These are phyloP conservation scores for Eurystomus gularis DNA, from an alignment of 2,113 vertebrate genomes.

Conservation along the genomic window DNA sequence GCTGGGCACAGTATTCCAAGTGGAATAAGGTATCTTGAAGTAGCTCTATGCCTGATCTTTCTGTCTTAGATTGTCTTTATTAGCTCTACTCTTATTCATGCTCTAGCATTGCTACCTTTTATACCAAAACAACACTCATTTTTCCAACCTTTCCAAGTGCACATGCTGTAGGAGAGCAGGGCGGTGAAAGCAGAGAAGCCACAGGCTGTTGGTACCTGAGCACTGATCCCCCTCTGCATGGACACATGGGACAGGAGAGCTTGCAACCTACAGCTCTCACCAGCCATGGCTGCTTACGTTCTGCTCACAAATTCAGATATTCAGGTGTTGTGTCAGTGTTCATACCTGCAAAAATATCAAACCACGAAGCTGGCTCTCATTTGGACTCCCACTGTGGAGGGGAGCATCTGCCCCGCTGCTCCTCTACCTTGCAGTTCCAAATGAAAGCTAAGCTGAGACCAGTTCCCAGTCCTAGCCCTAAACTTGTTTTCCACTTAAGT, in stretches of 20 bases:
- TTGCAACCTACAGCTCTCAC: rapidly evolving
- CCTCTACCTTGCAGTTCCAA: background rate
- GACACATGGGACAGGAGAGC: rapidly evolving
- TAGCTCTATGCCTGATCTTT: too few species aligned
- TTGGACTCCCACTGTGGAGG: background rate
- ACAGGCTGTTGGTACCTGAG: background rate
- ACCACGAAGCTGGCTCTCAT: rapidly evolving
- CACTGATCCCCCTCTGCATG: background rate
- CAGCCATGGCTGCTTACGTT: background rate
- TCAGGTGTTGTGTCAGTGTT: background rate
- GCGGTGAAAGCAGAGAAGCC: background rate
- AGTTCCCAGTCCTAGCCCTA: background rate
- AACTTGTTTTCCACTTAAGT: background rate
- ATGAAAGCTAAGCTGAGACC: background rate
- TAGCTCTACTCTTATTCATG: background rate
- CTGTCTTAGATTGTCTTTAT: background rate
- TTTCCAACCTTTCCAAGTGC: background rate
- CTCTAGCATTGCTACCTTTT: background rate
- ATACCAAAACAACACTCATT: rapidly evolving
- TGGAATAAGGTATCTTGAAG: background rate
- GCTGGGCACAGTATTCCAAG: background rate
- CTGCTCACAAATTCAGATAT: background rate
- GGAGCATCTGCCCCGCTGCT: background rate
- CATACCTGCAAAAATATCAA: background rate
- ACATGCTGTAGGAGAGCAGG: background rate